Conservation (phyloP, 2,113 vertebrate genomes). For the Melospiza melodia region DNA sequence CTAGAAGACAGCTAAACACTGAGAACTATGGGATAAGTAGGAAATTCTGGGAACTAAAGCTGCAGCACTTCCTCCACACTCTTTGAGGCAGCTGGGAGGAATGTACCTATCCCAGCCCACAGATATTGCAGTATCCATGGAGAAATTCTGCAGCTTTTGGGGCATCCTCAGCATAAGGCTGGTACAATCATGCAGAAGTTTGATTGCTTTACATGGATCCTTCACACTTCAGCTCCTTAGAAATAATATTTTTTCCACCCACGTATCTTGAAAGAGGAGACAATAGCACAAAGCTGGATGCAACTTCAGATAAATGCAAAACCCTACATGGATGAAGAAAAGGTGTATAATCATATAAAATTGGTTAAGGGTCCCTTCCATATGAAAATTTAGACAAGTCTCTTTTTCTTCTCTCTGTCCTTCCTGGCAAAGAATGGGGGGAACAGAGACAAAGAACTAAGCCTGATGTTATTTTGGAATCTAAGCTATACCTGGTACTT, state of each 20-base stretch:
- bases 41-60: conserved; percentile 26
- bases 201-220: not conserved
- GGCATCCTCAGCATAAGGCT: conserved; percentile 46
- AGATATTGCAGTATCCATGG: conserved; percentile 34
- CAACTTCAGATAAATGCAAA: not conserved
- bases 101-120: conserved; percentile 32
- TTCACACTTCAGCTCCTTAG: conserved; percentile 16
- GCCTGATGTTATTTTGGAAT: not conserved
- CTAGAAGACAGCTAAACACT: not conserved
- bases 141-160: conserved; percentile 68
- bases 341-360: not conserved
- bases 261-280: not conserved
- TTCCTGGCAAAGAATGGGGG: not conserved
- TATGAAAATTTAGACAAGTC: not conserved
- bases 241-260: not conserved
- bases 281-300: conserved; percentile 11
- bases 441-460: conserved; percentile 23
- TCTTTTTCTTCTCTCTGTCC: not conserved
- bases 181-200: not conserved
- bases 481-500: not conserved
- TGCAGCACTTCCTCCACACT: not conserved
- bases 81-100: not conserved
- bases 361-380: not conserved
- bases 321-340: not conserved
- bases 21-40: not conserved